phyloP scores from a whole-genome alignment of 2,113 vertebrate species.

The Ammodytes dubius region DNA sequence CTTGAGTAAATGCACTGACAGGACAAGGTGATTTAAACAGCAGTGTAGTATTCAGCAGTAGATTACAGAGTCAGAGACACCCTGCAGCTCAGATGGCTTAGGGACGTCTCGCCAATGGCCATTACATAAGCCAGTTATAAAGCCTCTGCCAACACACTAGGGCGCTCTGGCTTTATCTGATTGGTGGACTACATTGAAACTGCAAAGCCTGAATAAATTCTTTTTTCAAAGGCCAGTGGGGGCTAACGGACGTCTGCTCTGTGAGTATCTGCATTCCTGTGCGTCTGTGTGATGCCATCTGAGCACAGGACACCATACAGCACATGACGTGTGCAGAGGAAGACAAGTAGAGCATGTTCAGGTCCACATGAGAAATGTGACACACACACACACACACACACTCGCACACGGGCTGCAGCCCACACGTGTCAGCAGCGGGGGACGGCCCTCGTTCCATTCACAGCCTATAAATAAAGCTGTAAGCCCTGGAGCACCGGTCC shows the following conservation, averaged over 20 bases:
- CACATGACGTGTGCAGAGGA: conserved; percentile 15
- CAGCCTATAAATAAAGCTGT: conserved; percentile 63
- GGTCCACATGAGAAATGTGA: conserved; percentile 68
- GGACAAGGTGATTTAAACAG: conserved; percentile 1
- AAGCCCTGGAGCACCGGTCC: conserved; percentile 15
- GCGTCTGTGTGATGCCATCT: conserved; percentile 41
- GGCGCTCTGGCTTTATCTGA: conserved; percentile 2
- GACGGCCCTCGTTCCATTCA: conserved; percentile 49
- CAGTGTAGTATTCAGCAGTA: conserved; percentile 3
- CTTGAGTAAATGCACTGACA: background rate
- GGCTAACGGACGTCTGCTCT: background rate
- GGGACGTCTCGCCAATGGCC: conserved; percentile 42
- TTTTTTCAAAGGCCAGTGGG: background rate
- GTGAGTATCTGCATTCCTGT: conserved; percentile 16
- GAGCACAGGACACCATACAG: background rate
- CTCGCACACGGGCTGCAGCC: conserved; percentile 13
- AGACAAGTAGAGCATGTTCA: conserved; percentile 38
- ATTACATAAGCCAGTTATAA: conserved; percentile 50
- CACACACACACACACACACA: conserved; percentile 10
- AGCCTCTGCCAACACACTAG: conserved; percentile 23
- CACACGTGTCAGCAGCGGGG: conserved; percentile 62
- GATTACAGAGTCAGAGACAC: conserved; percentile 28
- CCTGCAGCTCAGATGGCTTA: conserved; percentile 50
- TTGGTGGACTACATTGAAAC: conserved; percentile 39
- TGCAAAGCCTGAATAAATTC: conserved; percentile 39